These are phyloP conservation scores for Luffia ferchaultella DNA, from an alignment of 2,888 invertebrate genomes.

Conservation along the genomic window DNA sequence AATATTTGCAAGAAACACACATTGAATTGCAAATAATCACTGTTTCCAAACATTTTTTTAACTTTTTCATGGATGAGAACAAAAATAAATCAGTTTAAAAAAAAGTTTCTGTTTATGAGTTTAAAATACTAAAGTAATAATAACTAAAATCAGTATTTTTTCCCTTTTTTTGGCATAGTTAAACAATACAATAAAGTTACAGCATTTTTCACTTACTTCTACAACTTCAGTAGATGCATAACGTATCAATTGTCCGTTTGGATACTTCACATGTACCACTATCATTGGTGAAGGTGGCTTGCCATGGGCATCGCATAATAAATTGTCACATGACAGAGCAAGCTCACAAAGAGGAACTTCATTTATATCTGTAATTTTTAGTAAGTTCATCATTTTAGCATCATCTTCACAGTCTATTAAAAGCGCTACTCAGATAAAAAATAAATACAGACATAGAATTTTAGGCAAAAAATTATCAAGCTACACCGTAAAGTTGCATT, in stretches of 20 bases:
- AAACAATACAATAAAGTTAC: too few relatives aligned
- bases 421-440: not conserved
- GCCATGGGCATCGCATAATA: constrained; percentile 87
- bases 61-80: too few relatives aligned
- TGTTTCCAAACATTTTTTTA: too few relatives aligned
- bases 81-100: too few relatives aligned
- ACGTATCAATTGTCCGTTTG: constrained; percentile 76
- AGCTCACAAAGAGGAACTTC: constrained; percentile 88
- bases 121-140: too few relatives aligned
- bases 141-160: not conserved
- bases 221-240: constrained; percentile 90
- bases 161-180: not conserved
- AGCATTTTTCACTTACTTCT: constrained; percentile 66
- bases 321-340: constrained; percentile 88
- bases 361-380: constrained; percentile 70
- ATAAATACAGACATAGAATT: not conserved
- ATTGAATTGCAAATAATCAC: too few relatives aligned
- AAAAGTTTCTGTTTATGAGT: too few relatives aligned
- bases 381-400: not conserved
- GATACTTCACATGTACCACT: constrained; percentile 74
- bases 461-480: too few relatives aligned
- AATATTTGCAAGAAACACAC: too few relatives aligned
- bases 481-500: too few relatives aligned
- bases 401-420: not conserved
- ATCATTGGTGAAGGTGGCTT: constrained; percentile 84